Conservation (phyloP, 2,888 invertebrate species). For the Eristalis intricaria region DNA sequence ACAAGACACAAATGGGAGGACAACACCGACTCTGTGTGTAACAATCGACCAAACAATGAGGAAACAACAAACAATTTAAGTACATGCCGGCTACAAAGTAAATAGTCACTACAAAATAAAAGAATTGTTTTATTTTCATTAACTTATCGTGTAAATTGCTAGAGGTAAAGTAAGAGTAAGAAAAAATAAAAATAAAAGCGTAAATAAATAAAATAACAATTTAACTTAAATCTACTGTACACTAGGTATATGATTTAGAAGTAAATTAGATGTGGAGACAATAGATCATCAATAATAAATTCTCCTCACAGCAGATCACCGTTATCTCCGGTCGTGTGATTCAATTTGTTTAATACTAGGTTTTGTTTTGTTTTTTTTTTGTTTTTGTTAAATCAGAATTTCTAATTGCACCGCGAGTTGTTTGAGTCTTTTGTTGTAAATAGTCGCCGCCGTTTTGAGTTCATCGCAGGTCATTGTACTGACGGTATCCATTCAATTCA, state of each 20-base stretch:
- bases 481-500: constrained; percentile 48
- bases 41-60: background rate
- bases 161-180: constrained; percentile 1
- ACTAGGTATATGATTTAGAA: constrained; percentile 4
- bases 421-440: constrained; percentile 37
- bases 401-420: constrained; percentile 48
- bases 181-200: constrained; percentile 67
- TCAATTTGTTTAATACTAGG: constrained; percentile 7
- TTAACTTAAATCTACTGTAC: constrained; percentile 53
- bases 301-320: constrained; percentile 30
- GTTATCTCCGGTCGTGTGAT: constrained; percentile 52
- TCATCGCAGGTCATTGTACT: constrained; percentile 17
- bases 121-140: background rate
- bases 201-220: constrained; percentile 63
- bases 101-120: background rate
- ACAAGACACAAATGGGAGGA: background rate
- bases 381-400: background rate
- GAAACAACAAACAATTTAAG: constrained; percentile 6
- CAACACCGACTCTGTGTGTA: background rate
- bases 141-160: background rate
- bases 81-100: constrained; percentile 17
- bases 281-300: constrained; percentile 25
- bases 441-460: background rate
- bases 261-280: constrained; percentile 30
- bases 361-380: background rate